Base-by-base conservation (phyloP, 2,113 vertebrate genomes). In the Cebidichthys violaceus region DNA sequence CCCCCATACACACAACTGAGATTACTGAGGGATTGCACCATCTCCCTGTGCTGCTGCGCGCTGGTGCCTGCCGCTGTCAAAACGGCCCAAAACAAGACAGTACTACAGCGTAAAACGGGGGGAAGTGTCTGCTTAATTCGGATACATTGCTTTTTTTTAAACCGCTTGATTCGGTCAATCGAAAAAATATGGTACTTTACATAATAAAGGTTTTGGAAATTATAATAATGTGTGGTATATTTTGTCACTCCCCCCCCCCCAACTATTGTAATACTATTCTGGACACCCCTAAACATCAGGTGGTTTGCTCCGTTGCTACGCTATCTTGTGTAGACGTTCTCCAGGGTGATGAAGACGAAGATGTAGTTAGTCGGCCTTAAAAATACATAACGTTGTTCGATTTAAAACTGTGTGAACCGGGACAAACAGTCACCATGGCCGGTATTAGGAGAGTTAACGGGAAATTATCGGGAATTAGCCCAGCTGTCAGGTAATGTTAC, bases 261-360 rank as follows among this genome's bases (percentile, higher is more conserved):
- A 45, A 67, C 5, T 14, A 1, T 18, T 0, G 6, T 15, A 47
- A 15, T 17, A 4, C 9, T 39, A 27, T 4, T 29, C 10, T 2
- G 1, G 17, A 71, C 22, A 0, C 45, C 82, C 86, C 89, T 33
- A 9, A 15, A 54, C 13, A 0, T 22, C 0, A 4, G 75, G 87
- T 95, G 92, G 92, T 93, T 82, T 15, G 31, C 11, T 59, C 94
- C 91, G 94, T 94, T 95, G 89, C 93, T 89, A 92, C 77, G 91
- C 86, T 89, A 43, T 85, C 43, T 13, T 75, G 66, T 88, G 84
- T 88, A 20, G 90, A 90, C 85, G 0, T 85, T 91, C 88, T 89
- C 89, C 78, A 65, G 82, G 70, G 89, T 87, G 91, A 93, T 93
- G 92, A 90, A 77, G 83, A n/a, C n/a, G n/a, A 80, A 29, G 76